A percentile compares a stretch with the other conserved stretches of the same genome.
Evolutionary conservation across 2,797 vertebrate genomes (phyloP).

Genomic region (Hybognathus amarus): DNA sequence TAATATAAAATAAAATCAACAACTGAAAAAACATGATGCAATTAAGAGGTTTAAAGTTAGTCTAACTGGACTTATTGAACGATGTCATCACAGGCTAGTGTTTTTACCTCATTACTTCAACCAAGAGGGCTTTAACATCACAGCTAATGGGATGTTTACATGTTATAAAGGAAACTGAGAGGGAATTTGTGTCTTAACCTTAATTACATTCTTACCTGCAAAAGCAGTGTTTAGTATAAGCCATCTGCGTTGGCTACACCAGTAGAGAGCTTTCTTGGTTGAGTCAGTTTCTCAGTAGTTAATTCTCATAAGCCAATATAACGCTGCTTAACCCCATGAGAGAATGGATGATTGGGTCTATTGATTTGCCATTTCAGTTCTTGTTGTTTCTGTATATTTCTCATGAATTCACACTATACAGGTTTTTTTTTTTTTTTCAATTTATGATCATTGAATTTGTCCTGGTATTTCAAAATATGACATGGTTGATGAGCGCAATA

Average conservation of each 20-base stretch:
- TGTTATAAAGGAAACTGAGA: neutral
- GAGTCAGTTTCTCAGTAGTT: neutral
- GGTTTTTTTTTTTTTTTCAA: no score
- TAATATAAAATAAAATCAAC: constrained; percentile 4
- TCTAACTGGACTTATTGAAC: neutral
- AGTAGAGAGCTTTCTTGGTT: neutral
- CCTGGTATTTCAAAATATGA: neutral
- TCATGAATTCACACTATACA: neutral
- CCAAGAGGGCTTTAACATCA: constrained; percentile 24
- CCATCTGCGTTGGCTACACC: neutral
- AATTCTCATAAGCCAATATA: constrained; percentile 40
- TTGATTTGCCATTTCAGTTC: constrained; percentile 56
- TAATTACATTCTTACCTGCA: constrained; percentile 28
- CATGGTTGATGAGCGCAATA: neutral
- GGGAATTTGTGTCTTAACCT: constrained; percentile 4
- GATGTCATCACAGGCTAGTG: neutral
- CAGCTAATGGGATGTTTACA: constrained; percentile 19
- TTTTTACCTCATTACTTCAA: constrained; percentile 1
- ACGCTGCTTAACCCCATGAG: constrained; percentile 30
- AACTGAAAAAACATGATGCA: neutral
- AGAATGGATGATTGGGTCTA: constrained; percentile 38
- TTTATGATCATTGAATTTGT: neutral
- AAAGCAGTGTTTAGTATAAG: neutral
- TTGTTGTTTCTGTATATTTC: constrained; percentile 24
- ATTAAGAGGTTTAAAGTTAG: neutral